Conservation (phyloP, 1,140 invertebrate genomes). For the Bilobella aurantiaca region DNA sequence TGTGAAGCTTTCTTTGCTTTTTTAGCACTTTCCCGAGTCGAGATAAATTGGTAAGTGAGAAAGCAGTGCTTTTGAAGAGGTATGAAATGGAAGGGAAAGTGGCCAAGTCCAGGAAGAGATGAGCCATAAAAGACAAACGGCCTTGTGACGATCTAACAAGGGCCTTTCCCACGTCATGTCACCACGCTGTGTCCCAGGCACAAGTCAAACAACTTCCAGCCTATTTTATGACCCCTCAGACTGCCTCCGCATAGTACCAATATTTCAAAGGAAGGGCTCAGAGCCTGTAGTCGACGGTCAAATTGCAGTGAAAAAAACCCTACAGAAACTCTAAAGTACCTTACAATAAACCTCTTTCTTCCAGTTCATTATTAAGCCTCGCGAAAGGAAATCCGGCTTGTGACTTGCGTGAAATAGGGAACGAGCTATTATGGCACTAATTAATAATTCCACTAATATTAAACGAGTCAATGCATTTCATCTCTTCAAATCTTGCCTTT, state of each 20-base stretch:
- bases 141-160: not conserved
- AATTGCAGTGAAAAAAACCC: too few species aligned
- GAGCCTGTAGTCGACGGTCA: too few species aligned
- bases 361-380: too few species aligned
- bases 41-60: not conserved
- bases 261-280: not conserved
- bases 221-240: not conserved
- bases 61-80: not conserved
- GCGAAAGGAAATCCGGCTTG: too few species aligned
- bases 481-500: too few species aligned
- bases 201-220: not conserved
- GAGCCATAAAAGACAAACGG: constrained; percentile 1
- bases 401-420: too few species aligned
- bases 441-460: too few species aligned
- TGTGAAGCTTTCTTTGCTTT: too few species aligned
- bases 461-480: too few species aligned
- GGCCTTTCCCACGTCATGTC: not conserved
- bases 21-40: not conserved
- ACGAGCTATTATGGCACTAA: too few species aligned
- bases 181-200: not conserved
- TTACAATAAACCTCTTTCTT: too few species aligned
- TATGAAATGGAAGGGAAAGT: not conserved
- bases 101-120: not conserved
- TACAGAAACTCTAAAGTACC: too few species aligned
- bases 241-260: not conserved